phyloP scores from a whole-genome alignment of 2,113 vertebrate species.

The Phainopepla nitens region DNA sequence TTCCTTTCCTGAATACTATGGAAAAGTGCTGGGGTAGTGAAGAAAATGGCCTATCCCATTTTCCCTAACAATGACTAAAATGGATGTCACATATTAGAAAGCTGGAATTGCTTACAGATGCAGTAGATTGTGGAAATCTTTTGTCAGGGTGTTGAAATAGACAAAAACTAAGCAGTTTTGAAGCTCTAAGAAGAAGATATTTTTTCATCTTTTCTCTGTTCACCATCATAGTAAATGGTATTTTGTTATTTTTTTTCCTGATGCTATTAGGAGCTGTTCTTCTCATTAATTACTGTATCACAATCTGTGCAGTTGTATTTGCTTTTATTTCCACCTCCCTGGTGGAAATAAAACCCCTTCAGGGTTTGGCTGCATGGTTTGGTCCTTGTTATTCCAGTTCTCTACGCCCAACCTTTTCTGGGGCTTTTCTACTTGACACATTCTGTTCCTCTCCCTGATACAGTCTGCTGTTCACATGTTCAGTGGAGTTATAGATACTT shows the following conservation, averaged over 20 bases:
- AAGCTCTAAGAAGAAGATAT: not conserved
- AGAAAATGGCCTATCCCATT: not conserved
- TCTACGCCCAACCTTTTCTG: not conserved
- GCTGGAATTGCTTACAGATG: conserved; percentile 5
- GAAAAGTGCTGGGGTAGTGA: not conserved
- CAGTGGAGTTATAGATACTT: not conserved
- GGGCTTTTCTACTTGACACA: not conserved
- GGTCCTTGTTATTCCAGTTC: not conserved
- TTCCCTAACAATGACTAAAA: not conserved
- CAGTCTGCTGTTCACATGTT: not conserved
- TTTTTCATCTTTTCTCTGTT: not conserved
- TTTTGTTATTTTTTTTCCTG: not conserved
- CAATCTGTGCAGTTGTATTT: not conserved
- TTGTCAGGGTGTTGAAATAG: not conserved
- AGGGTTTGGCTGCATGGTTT: not conserved
- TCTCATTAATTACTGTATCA: not conserved
- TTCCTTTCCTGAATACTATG: not conserved
- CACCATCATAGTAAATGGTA: not conserved
- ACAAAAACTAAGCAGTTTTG: not conserved
- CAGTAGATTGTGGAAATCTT: not conserved
- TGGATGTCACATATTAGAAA: not conserved
- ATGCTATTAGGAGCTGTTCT: not conserved
- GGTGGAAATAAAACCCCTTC: not conserved
- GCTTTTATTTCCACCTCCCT: not conserved
- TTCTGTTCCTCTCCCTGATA: not conserved